Percentiles rank a stretch among this genome's conserved stretches.
Conservation (phyloP, 2,888 invertebrate genomes). For the Xestia rhomboidea region DNA sequence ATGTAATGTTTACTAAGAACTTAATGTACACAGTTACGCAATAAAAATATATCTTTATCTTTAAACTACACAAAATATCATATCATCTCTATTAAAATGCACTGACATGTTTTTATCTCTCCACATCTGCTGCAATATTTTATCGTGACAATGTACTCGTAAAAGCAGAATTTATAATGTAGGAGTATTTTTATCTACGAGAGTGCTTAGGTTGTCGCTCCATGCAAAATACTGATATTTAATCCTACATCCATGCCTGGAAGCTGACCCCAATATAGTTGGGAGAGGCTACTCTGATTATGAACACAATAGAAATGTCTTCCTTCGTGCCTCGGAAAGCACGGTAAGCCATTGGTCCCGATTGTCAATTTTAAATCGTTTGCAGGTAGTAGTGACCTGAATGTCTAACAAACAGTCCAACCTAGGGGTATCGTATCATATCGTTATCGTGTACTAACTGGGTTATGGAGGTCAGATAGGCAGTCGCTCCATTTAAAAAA, state of each 20-base stretch:
- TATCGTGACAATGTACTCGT: conserved; percentile 4
- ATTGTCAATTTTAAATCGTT: not conserved
- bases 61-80: no score
- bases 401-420: not conserved
- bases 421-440: not conserved
- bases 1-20: no score
- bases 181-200: conserved; percentile 1
- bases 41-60: no score
- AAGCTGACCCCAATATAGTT: not conserved
- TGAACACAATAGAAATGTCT: not conserved
- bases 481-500: not conserved
- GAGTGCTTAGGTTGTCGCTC: not conserved
- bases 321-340: no score
- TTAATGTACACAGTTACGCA: no score
- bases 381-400: not conserved
- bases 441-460: not conserved
- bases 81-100: not conserved
- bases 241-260: no score
- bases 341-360: not conserved
- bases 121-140: conserved; percentile 6
- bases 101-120: not conserved
- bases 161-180: conserved; percentile 8
- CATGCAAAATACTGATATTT: not conserved
- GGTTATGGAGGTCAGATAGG: not conserved
- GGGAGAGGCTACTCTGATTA: not conserved